Evolutionary conservation across 2,113 vertebrate species (phyloP).

Genomic region (Pelecanoides urinatrix): DNA sequence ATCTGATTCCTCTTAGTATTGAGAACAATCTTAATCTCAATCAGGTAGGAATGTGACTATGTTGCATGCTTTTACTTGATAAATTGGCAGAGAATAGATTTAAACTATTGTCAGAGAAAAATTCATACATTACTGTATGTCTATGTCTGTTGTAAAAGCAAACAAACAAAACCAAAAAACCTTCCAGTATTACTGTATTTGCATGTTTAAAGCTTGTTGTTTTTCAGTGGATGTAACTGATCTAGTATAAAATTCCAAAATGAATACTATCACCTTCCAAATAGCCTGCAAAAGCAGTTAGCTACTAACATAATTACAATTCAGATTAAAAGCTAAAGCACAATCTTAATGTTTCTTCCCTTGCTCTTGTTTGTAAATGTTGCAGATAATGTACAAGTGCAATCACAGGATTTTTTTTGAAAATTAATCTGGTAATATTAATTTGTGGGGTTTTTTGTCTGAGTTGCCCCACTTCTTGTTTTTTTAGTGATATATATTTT

Average conservation of each 20-base stretch:
- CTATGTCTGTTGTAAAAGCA: not conserved
- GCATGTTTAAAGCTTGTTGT: not conserved
- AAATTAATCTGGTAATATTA: not conserved
- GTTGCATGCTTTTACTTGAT: not conserved
- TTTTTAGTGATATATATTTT: not conserved
- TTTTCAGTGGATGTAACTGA: not conserved
- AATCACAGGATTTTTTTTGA: not conserved
- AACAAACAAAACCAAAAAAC: not conserved
- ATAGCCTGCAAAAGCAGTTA: not conserved
- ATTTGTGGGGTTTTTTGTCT: not conserved
- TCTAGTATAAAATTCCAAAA: not conserved
- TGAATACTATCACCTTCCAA: not conserved
- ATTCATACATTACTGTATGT: not conserved
- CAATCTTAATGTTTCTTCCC: not conserved
- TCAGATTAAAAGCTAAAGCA: not conserved
- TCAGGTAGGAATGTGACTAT: slow-evolving; percentile 79
- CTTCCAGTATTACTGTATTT: not conserved
- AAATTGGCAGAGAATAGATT: not conserved
- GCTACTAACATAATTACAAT: not conserved
- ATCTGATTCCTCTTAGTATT: slow-evolving; percentile 95
- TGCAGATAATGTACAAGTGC: not conserved
- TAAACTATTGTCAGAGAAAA: not conserved
- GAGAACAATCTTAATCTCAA: slow-evolving; percentile 98
- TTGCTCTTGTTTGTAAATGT: not conserved
- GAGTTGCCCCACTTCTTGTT: not conserved